Percentiles rank a stretch among this genome's conserved stretches.
Conservation (phyloP, 2,888 invertebrate genomes). For the Sinelater perroti region DNA sequence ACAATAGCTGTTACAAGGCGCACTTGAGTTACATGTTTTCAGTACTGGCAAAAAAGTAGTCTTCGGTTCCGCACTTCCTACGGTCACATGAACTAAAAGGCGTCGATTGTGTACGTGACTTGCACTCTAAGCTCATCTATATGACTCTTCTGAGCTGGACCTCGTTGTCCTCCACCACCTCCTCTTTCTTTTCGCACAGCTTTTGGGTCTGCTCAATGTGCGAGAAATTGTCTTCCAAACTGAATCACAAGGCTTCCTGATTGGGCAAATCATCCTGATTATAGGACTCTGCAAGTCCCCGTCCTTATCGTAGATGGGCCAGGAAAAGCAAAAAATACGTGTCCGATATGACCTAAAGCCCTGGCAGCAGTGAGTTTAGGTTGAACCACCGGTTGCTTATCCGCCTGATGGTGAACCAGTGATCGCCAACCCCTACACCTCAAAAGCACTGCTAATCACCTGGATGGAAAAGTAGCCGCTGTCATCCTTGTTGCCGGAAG, state of each 20-base stretch:
- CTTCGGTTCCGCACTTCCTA: conserved; percentile 41
- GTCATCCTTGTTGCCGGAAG: conserved; percentile 81
- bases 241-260: conserved; percentile 63
- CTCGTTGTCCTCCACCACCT: conserved; percentile 55
- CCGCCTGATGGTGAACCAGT: conserved; percentile 81
- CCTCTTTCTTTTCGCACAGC: too few relatives aligned
- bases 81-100: conserved; percentile 51
- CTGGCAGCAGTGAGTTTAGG: conserved; percentile 75
- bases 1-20: too few relatives aligned
- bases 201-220: conserved; percentile 39
- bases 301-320: conserved; percentile 69
- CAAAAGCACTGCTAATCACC: conserved; percentile 76
- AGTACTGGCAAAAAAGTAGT: conserved; percentile 38
- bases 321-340: conserved; percentile 77
- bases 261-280: conserved; percentile 60
- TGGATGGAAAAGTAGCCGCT: conserved; percentile 85
- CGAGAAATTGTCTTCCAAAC: conserved; percentile 55
- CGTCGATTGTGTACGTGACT: conserved; percentile 40
- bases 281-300: conserved; percentile 58
- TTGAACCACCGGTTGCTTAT: conserved; percentile 81
- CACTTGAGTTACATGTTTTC: conserved; percentile 36
- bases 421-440: conserved; percentile 79
- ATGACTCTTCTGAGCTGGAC: conserved; percentile 57
- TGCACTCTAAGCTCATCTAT: conserved; percentile 59
- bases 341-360: conserved; percentile 77